Conservation (phyloP, 1,140 invertebrate genomes). For the Lutraria rhynchaena region DNA sequence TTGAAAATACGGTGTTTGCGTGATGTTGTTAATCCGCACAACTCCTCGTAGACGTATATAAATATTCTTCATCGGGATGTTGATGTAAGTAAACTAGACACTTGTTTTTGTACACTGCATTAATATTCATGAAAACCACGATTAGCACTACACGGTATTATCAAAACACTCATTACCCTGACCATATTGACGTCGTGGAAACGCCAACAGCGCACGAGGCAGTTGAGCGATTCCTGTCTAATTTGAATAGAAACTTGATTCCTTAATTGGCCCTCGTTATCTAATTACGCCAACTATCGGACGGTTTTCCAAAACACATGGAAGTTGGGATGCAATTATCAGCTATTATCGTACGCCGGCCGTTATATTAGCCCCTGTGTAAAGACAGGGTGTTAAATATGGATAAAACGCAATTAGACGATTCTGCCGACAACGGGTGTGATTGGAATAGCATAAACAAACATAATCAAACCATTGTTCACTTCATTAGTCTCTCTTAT, state of each 20-base stretch:
- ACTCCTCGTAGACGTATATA: too few relatives aligned
- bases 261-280: conserved; percentile 24
- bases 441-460: conserved; percentile 31
- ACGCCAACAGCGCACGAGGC: too few relatives aligned
- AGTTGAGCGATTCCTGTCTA: background rate
- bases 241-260: conserved; percentile 38
- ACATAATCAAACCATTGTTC: conserved; percentile 56
- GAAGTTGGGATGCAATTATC: conserved; percentile 40
- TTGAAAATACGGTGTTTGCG: too few relatives aligned
- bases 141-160: too few relatives aligned
- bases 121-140: too few relatives aligned
- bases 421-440: background rate
- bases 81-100: too few relatives aligned
- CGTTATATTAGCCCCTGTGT: conserved; percentile 18
- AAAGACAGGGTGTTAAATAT: conserved; percentile 26
- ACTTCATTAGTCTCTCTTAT: conserved; percentile 54
- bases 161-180: too few relatives aligned
- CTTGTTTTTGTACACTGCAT: too few relatives aligned
- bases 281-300: conserved; percentile 32
- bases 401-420: conserved; percentile 52
- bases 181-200: too few relatives aligned
- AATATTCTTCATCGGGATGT: too few relatives aligned
- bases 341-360: conserved; percentile 38
- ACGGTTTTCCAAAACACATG: conserved; percentile 22
- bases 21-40: too few relatives aligned